Evolutionary conservation across 2,888 invertebrate species (phyloP), one percentile per base, ranked within the genome.

Genomic region (Mesorhabditis belari): DNA sequence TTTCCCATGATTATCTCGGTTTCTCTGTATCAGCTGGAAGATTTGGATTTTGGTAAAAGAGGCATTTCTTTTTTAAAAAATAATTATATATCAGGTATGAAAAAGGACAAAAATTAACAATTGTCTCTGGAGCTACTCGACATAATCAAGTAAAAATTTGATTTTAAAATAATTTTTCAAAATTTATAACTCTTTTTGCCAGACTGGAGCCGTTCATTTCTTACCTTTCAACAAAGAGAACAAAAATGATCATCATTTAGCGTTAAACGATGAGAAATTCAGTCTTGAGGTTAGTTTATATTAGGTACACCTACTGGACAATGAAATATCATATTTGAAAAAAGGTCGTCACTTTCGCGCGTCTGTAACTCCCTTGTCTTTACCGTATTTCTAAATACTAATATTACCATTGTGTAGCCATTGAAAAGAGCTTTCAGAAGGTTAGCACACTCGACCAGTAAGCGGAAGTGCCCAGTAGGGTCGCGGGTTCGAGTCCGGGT

Each of bases 251-350:
- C 55, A 64, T 4, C 63, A 66, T 26, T 55, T 71, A 9, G 57
- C 61, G 19, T 52, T 73, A 53, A 68, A 61, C 44, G 70, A 68
- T 21, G 73, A 75, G 49, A 85, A 86, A 4, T 82, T 88, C 63
- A 86, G 87, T 53, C 85, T 95, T 21, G 87, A 87, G 61, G n/a
- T n/a, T n/a, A n/a, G n/a, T n/a, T n/a, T n/a, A n/a, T n/a, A n/a
- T n/a, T n/a, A n/a, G n/a, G n/a, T n/a, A n/a, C n/a, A n/a, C n/a
- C n/a, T n/a, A n/a, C n/a, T n/a, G n/a, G n/a, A n/a, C n/a, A n/a
- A n/a, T n/a, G n/a, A n/a, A n/a, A n/a, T n/a, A n/a, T n/a, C n/a
- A n/a, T n/a, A n/a, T n/a, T n/a, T n/a, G n/a, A n/a, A n/a, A n/a
- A n/a, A n/a, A n/a, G n/a, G n/a, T n/a, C n/a, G n/a, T n/a, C n/a